Base-by-base conservation (phyloP, 1,140 invertebrate species). In the Dreissena rostriformis region DNA sequence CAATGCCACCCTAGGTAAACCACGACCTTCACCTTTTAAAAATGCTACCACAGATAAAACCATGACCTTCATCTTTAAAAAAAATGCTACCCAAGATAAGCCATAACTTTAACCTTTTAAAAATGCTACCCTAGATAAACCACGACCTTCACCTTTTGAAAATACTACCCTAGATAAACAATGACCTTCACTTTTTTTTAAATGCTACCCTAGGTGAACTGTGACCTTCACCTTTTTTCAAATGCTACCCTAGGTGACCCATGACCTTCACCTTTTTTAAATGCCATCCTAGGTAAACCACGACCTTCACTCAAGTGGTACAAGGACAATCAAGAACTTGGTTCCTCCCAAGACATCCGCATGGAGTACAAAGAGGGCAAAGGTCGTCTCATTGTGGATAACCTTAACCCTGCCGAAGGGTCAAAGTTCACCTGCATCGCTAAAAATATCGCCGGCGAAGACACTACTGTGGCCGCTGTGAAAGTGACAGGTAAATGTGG, bases 401-500 rank as follows among this genome's bases (percentile, higher is more conserved):
- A 87, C 53, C 86, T 91, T 10, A 86, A 87, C n/a, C 94, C 97
- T 0, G 94, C 95, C 29, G 95, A 96, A 70, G 94, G 96, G 0
- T 93, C 92, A 29, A 89, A 85, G n/a, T 94, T 93, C 73, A 87
- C 86, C 8, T 91, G 92, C 79, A 94, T 96, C 71, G 92, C 96
- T 66, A 94, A 87, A 19, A 94, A 94, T 86, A 84, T 88, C 49
- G 89, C 91, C 15, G 94, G 97, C 94, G 61, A 95, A 95, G 89
- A 94, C 26, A 94, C 95, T 53, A 95, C 96, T 24, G 95, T 96
- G 88, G 96, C 96, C 29, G 94, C 95, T 39, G 90, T 98, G 0
- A 95, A 95, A 29, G 95, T 98, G 63, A 96, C 95, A 87, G 95
- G 97, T 98, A 94, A 95, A 95, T 94, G 53, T 52, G 26, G 39